Conservation (phyloP, 35 echinoderm and acorn worm species). For the Holothuria glaberrima region DNA sequence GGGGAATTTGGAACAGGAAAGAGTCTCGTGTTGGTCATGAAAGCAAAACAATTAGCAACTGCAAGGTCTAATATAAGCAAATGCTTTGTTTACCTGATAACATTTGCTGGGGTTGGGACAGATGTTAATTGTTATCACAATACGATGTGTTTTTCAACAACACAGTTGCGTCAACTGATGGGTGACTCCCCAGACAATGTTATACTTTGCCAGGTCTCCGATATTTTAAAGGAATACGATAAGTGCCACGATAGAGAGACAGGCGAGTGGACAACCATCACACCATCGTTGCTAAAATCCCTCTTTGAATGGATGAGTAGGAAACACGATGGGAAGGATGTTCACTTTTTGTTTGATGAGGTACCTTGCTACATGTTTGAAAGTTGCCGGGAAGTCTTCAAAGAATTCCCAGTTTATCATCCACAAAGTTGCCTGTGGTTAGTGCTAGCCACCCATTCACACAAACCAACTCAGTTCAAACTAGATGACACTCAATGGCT, state of each 20-base stretch:
- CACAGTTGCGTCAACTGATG: conserved; percentile 12
- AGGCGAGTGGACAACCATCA: neutral
- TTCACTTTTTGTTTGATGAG: conserved; percentile 18
- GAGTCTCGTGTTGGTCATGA: conserved; percentile 7
- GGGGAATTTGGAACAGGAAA: conserved; percentile 33
- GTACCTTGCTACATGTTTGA: conserved; percentile 21
- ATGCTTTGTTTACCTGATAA: neutral
- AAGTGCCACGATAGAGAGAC: neutral
- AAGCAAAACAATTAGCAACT: conserved; percentile 26
- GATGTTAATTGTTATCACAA: conserved; percentile 31
- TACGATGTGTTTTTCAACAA: conserved; percentile 1
- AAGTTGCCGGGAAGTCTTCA: neutral
- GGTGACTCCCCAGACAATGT: neutral
- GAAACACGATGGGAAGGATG: neutral
- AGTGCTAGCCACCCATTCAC: conserved; percentile 33
- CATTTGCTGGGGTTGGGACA: conserved; percentile 7
- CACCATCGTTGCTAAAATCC: neutral
- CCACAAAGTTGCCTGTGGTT: neutral
- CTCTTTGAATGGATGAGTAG: neutral
- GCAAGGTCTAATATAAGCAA: neutral
- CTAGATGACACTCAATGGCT: conserved; percentile 5
- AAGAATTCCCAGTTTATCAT: neutral
- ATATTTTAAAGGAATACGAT: neutral
- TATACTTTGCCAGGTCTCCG: neutral
- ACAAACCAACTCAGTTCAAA: conserved; percentile 6